A percentile compares a stretch with the other conserved stretches of the same genome.
phyloP scores from a whole-genome alignment of 2,113 vertebrate genomes.

The Nipponia nippon region DNA sequence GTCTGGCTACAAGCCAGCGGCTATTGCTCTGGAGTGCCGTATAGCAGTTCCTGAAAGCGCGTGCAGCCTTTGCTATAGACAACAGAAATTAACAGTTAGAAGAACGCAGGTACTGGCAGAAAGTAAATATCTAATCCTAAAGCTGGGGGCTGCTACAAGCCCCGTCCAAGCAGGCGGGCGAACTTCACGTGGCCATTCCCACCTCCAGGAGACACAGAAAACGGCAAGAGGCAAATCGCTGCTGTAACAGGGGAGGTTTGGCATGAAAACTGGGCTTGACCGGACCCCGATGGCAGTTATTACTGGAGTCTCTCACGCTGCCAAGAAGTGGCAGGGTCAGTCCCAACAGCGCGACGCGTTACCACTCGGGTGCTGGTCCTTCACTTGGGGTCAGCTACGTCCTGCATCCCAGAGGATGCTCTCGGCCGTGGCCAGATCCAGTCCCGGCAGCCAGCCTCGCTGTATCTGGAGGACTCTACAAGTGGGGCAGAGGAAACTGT shows the following conservation, averaged over 20 bases:
- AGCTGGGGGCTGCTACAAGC: neutral
- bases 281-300: fast-evolving
- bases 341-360: fast-evolving
- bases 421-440: fast-evolving
- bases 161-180: neutral
- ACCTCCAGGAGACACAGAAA: neutral
- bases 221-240: neutral
- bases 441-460: too few species aligned
- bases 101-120: too few species aligned
- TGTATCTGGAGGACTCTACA: fast-evolving
- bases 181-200: neutral
- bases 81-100: neutral
- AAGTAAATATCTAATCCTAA: neutral
- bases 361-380: neutral
- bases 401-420: neutral
- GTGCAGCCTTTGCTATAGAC: neutral
- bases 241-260: fast-evolving
- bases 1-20: neutral
- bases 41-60: neutral
- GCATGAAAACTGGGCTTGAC: fast-evolving
- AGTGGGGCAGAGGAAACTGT: neutral
- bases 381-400: fast-evolving
- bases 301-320: neutral
- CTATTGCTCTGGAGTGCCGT: neutral
- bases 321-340: fast-evolving